Evolutionary conservation across 2,797 vertebrate genomes (phyloP), one percentile per base, ranked within the genome.

Genomic region (Holocentrus rufus): DNA sequence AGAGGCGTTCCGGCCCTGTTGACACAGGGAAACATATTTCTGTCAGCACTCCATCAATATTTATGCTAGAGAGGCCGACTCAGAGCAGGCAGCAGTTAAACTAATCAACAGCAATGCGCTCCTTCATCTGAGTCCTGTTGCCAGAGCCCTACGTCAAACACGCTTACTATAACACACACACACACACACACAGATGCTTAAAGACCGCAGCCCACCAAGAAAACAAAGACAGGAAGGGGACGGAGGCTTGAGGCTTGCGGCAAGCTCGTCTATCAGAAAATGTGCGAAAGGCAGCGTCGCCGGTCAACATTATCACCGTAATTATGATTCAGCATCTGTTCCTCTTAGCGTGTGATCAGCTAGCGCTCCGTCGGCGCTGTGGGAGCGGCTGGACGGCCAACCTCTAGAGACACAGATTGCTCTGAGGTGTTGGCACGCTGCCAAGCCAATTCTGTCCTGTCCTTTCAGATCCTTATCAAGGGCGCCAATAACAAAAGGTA

Each of bases 21-120:
- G 88, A 91, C 90, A 88, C 75, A 57, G 61, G 74, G 81, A 89
- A 83, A 88, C 86, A 88, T 87, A 89, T 88, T 92, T 89, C 92
- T 92, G 90, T 92, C 89, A 82, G 85, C 82, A 75, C 86, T 86
- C 80, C 86, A 90, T 92, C 90, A 90, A 92, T 92, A 92, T 93
- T 92, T 88, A 93, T 92, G 86, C 80, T 72, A 63, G 36, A 56
- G 59, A 74, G 82, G 75, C 82, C 23, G 69, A 80, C 76, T 79
- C 78, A 57, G 74, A 85, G 66, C 75, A 85, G 83, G 77, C 87
- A 77, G 88, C 86, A 85, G 88, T 90, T 89, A 87, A 90, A 92
- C 85, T 85, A 89, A 92, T 93, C 82, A 84, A 63, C 84, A 65
- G 76, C 85, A 61, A 75, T 61, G 83, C 75, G 77, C 83, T 87